These are phyloP conservation scores for Ornithoptera priamus DNA, from an alignment of 2,888 invertebrate genomes.

Conservation along the genomic window DNA sequence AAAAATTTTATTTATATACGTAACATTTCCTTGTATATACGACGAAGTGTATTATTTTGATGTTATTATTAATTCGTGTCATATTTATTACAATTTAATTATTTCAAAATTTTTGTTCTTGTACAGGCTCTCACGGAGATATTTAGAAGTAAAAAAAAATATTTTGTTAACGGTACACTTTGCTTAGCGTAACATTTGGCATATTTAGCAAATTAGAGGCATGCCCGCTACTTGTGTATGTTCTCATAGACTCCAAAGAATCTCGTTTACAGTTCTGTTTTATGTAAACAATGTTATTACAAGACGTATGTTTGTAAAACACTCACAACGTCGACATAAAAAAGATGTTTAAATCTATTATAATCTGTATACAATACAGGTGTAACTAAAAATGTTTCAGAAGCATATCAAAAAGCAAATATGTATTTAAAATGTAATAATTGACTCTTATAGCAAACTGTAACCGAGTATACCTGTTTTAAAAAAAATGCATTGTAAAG, in stretches of 20 bases:
- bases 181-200: constrained; percentile 24
- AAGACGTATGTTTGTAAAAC: constrained; percentile 7
- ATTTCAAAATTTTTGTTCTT: background rate
- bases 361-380: constrained; percentile 1
- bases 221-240: background rate
- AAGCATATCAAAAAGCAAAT: too few relatives aligned
- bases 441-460: too few relatives aligned
- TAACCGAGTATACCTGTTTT: too few relatives aligned
- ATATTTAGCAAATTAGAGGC: constrained; percentile 21
- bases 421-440: too few relatives aligned
- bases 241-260: constrained; percentile 18
- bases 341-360: constrained; percentile 6
- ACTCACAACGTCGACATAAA: background rate
- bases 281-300: constrained; percentile 10
- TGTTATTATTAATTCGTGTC: too few relatives aligned
- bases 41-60: too few relatives aligned
- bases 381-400: background rate
- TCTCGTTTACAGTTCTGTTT: background rate
- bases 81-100: background rate
- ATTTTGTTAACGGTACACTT: constrained; percentile 18
- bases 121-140: background rate
- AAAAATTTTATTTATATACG: too few relatives aligned
- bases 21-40: too few relatives aligned
- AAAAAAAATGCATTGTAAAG: too few relatives aligned
- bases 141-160: background rate